phyloP scores from a whole-genome alignment of 2,888 invertebrate species.

The Epinotia ramella region DNA sequence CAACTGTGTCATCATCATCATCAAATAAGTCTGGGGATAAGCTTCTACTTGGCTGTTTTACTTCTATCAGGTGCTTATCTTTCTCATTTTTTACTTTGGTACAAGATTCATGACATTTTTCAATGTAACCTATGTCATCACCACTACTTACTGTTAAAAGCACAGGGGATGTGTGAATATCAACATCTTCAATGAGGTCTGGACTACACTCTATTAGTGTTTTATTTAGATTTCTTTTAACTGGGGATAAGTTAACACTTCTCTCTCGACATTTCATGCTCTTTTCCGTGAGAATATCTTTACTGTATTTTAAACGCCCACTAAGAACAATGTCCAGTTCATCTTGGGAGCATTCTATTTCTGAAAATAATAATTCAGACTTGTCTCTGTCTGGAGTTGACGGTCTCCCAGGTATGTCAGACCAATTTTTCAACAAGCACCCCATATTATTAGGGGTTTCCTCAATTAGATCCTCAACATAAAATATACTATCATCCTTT shows the following conservation, averaged over 20 bases:
- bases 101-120: conserved; percentile 14
- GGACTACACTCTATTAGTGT: conserved; percentile 28
- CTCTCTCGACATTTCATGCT: conserved; percentile 22
- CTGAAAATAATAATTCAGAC: conserved; percentile 61
- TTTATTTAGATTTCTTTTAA: conserved; percentile 24
- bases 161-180: neutral
- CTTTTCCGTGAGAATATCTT: conserved; percentile 58
- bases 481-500: conserved; percentile 70
- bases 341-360: conserved; percentile 67
- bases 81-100: conserved; percentile 33
- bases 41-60: conserved; percentile 58
- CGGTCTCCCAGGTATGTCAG: conserved; percentile 87
- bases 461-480: conserved; percentile 77
- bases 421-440: conserved; percentile 86
- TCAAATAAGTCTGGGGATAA: conserved; percentile 80
- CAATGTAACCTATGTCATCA: neutral
- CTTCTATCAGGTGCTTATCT: conserved; percentile 36
- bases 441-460: conserved; percentile 70
- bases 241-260: conserved; percentile 15
- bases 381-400: conserved; percentile 73
- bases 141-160: neutral
- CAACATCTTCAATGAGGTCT: neutral
- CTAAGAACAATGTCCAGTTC: conserved; percentile 73
- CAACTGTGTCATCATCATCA: conserved; percentile 62
- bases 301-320: conserved; percentile 62